These are phyloP conservation scores for Rhodeus uyekii DNA, from an alignment of 2,797 vertebrate genomes.

Conservation along the genomic window DNA sequence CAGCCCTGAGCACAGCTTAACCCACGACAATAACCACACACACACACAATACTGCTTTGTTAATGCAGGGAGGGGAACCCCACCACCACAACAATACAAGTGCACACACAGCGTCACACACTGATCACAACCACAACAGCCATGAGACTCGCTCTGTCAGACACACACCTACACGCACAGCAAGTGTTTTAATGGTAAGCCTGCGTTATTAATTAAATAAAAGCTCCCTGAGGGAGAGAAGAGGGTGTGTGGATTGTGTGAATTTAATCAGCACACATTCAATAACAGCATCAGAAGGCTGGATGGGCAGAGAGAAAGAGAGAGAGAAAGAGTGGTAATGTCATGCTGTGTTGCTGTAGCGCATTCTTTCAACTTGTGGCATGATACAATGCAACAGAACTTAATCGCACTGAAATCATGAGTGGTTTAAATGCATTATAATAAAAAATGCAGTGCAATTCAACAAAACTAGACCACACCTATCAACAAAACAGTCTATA, in stretches of 20 bases:
- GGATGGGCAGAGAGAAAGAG: slow-evolving; percentile 1
- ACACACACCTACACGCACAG: slow-evolving; percentile 40
- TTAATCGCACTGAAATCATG: slow-evolving; percentile 2
- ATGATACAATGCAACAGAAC: background rate
- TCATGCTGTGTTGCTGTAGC: background rate
- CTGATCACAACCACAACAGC: slow-evolving; percentile 21
- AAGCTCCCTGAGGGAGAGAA: slow-evolving; percentile 26
- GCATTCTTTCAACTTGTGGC: background rate
- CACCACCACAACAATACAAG: slow-evolving; percentile 17
- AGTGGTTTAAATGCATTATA: background rate
- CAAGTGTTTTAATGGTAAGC: slow-evolving; percentile 38
- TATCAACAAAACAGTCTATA: background rate
- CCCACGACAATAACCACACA: slow-evolving; percentile 20
- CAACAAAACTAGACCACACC: background rate
- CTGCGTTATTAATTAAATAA: slow-evolving; percentile 52
- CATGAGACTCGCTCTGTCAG: slow-evolving; percentile 17
- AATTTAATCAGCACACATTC: slow-evolving; percentile 44
- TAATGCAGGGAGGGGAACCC: slow-evolving; percentile 43
- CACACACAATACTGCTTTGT: slow-evolving; percentile 47
- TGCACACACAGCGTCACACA: slow-evolving; percentile 32
- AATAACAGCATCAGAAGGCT: slow-evolving; percentile 18
- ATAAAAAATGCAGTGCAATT: background rate
- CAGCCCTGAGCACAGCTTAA: slow-evolving; percentile 14
- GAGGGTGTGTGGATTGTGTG: slow-evolving; percentile 11
- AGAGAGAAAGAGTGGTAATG: slow-evolving; percentile 8